Conservation (phyloP, 1,140 invertebrate genomes). For the Drosophila orosa region DNA sequence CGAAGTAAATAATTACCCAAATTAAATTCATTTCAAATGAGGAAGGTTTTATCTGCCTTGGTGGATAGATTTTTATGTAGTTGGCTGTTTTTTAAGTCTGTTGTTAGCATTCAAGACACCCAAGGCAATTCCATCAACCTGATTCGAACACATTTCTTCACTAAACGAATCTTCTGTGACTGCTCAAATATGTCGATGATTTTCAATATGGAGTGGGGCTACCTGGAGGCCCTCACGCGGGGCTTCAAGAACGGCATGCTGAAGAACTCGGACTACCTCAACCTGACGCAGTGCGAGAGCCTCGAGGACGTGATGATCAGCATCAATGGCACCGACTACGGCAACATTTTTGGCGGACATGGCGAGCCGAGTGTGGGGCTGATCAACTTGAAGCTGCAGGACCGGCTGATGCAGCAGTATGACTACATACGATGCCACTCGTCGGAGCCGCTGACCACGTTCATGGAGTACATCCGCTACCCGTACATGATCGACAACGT, state of each 20-base stretch:
- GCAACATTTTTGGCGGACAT: constrained; percentile 95
- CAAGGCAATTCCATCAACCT: neutral
- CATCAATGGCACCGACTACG: constrained; percentile 99
- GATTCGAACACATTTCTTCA: neutral
- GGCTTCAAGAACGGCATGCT: constrained; percentile 99
- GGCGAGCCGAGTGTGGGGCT: constrained; percentile 98
- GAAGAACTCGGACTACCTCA: constrained; percentile 98
- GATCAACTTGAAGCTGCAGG: constrained; percentile 98
- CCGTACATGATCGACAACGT: constrained; percentile 99
- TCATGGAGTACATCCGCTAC: constrained; percentile 99
- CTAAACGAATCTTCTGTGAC: neutral
- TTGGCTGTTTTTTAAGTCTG: neutral
- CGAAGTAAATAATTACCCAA: constrained; percentile 45
- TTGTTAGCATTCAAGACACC: neutral
- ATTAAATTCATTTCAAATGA: constrained; percentile 63
- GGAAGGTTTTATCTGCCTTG: neutral
- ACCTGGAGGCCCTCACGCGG: constrained; percentile 97
- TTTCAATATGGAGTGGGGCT: constrained; percentile 96
- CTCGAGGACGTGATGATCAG: constrained; percentile 99
- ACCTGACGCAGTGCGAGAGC: constrained; percentile 99
- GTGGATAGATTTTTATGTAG: neutral
- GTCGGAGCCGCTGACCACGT: constrained; percentile 97
- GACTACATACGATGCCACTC: constrained; percentile 98
- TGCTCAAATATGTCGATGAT: constrained; percentile 33
- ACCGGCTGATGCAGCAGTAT: constrained; percentile 99